Conservation (phyloP, 1,140 invertebrate species). For the Papilio polyxenes region DNA sequence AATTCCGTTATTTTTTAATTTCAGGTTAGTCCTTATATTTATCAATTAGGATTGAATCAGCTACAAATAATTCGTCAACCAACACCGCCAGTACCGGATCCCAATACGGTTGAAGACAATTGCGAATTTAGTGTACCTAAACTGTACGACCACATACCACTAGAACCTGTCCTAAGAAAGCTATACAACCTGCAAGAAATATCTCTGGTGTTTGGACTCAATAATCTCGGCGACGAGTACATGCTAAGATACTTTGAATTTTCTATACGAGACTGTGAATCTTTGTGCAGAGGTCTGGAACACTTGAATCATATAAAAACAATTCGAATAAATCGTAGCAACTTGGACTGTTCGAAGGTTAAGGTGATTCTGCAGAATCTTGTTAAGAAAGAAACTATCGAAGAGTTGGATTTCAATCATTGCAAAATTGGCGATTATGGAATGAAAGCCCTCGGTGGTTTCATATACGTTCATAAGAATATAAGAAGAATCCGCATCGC, state of each 20-base stretch:
- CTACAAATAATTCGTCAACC: slow-evolving; percentile 71
- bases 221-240: slow-evolving; percentile 63
- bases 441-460: slow-evolving; percentile 74
- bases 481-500: slow-evolving; percentile 69
- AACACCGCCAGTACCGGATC: slow-evolving; percentile 53
- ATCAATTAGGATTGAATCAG: slow-evolving; percentile 64
- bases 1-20: slow-evolving; percentile 35
- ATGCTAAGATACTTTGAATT: slow-evolving; percentile 72
- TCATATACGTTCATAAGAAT: slow-evolving; percentile 70
- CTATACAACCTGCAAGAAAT: slow-evolving; percentile 73
- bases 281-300: slow-evolving; percentile 70
- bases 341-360: slow-evolving; percentile 71
- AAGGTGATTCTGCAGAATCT: slow-evolving; percentile 72
- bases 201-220: slow-evolving; percentile 72
- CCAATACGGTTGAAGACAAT: slow-evolving; percentile 60
- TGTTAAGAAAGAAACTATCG: slow-evolving; percentile 69
- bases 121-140: slow-evolving; percentile 67
- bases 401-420: slow-evolving; percentile 78
- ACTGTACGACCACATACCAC: slow-evolving; percentile 72
- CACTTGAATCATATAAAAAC: slow-evolving; percentile 63
- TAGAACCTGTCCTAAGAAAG: slow-evolving; percentile 62
- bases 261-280: slow-evolving; percentile 69
- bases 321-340: slow-evolving; percentile 75
- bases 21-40: slow-evolving; percentile 75
- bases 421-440: slow-evolving; percentile 77